Conservation (phyloP, 1,140 invertebrate species). For the Penaeus vannamei region DNA sequence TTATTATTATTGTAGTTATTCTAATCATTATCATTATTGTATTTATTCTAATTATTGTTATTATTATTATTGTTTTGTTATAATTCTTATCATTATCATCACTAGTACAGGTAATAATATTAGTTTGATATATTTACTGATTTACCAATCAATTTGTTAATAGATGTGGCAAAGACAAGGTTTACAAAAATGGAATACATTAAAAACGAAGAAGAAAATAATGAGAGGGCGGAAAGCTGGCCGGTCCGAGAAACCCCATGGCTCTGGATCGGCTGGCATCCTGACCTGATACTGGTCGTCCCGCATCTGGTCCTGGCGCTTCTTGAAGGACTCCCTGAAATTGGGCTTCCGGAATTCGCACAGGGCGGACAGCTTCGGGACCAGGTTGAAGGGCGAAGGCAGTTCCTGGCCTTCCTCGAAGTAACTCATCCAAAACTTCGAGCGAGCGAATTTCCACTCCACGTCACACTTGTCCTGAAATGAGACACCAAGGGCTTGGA, state of each 20-base stretch:
- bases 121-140: too few relatives aligned
- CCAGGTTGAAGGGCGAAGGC: slow-evolving; percentile 90
- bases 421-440: slow-evolving; percentile 93
- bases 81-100: too few relatives aligned
- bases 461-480: slow-evolving; percentile 86
- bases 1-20: too few relatives aligned
- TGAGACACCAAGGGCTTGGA: background rate
- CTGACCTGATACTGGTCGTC: slow-evolving; percentile 67
- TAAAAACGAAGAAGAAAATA: background rate
- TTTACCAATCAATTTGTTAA: too few relatives aligned
- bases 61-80: too few relatives aligned
- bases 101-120: too few relatives aligned
- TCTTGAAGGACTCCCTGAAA: slow-evolving; percentile 74
- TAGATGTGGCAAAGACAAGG: too few relatives aligned
- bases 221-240: background rate
- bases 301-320: slow-evolving; percentile 61
- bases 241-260: background rate
- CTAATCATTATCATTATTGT: too few relatives aligned
- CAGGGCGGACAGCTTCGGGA: slow-evolving; percentile 80
- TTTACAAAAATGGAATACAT: too few relatives aligned
- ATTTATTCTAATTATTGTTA: too few relatives aligned
- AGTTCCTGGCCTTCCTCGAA: slow-evolving; percentile 89
- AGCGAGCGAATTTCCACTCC: slow-evolving; percentile 94
- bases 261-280: slow-evolving; percentile 78
- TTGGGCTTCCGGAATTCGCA: slow-evolving; percentile 77